Base-by-base conservation (phyloP, 2,888 invertebrate species). In the Agonopterix heracliana region DNA sequence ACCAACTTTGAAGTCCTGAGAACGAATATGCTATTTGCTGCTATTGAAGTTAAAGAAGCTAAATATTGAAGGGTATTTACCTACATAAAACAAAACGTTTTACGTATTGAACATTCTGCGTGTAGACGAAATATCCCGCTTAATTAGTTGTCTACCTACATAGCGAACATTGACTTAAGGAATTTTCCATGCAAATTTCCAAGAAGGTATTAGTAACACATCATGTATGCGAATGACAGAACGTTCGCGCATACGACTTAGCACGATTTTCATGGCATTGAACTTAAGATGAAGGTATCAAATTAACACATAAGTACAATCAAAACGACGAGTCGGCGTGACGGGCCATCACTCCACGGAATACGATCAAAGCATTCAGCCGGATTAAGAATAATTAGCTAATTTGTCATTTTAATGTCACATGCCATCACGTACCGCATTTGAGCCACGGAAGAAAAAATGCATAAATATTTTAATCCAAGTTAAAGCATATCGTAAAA, bases 341-440 rank as follows among this genome's bases (percentile, higher is more conserved):
- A 76, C 80, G 74, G 70, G 53, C 66, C 80, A 74, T 78, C 79
- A 78, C 67, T 77, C 72, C 60, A 58, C 56, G 54, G 50, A 48
- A 55, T 66, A 70, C 74, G 71, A 79, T 83, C 81, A 81, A 79
- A 78, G 74, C 77, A 74, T 80, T 82, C 79, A 78, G 61, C 54
- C 76, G 81, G 85, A 84, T 85, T 76, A 82, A 85, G 85, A 87
- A 85, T 86, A 88, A 88, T 88, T 87, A 87, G 80, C 78, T 78
- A 78, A 88, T 88, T 86, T 84, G 79, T 88, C 87, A 87, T 87
- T 87, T 87, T 84, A 85, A 87, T 85, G 87, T 86, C 85, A 85
- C 86, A 87, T 86, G 85, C 86, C 88, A 79, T 82, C 88, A 87
- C 88, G 87, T 84, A 72, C 70, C 64, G 46, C 60, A 61, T 62